These are phyloP conservation scores for Amblyraja radiata DNA, from an alignment of 2,797 vertebrate genomes.

Conservation along the genomic window DNA sequence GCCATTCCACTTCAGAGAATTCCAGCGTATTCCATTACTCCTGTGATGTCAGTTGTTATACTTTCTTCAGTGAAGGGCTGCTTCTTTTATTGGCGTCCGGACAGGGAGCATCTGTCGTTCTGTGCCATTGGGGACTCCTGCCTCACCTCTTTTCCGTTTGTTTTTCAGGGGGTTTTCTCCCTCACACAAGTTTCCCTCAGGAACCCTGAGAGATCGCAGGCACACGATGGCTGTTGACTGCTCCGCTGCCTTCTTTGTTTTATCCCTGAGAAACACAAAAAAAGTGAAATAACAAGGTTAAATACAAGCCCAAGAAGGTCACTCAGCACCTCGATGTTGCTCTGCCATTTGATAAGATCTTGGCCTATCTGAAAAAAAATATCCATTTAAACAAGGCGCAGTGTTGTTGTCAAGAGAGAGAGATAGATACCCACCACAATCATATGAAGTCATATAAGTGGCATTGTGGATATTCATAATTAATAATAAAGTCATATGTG, in stretches of 20 bases:
- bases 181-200: slow-evolving; percentile 74
- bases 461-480: neutral
- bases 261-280: slow-evolving; percentile 68
- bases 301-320: neutral
- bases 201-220: slow-evolving; percentile 70
- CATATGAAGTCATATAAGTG: too few relatives aligned
- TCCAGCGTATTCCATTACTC: neutral
- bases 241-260: slow-evolving; percentile 91
- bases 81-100: slow-evolving; percentile 53
- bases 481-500: neutral
- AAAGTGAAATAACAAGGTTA: neutral
- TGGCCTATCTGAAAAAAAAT: neutral
- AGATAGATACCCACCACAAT: too few relatives aligned
- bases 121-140: slow-evolving; percentile 44
- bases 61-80: neutral
- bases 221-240: slow-evolving; percentile 87
- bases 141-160: slow-evolving; percentile 79
- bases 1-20: neutral
- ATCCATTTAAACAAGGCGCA: neutral
- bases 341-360: too few relatives aligned
- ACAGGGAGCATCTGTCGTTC: slow-evolving; percentile 44
- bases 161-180: slow-evolving; percentile 61
- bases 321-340: too few relatives aligned
- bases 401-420: too few relatives aligned
- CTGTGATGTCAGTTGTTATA: neutral